Conservation (phyloP, 2,888 invertebrate species). For the Morinoia aosen region DNA sequence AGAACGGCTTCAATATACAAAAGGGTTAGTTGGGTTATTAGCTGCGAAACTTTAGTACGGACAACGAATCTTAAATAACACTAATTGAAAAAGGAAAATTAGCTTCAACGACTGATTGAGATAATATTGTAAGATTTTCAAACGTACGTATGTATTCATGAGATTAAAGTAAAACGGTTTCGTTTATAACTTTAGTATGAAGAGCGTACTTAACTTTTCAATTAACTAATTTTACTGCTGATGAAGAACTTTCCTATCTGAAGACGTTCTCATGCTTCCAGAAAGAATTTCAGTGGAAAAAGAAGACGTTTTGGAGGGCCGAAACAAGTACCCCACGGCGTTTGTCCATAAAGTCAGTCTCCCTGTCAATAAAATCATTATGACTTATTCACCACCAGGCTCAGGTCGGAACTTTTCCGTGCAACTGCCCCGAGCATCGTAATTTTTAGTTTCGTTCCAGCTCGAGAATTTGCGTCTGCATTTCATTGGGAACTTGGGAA, state of each 20-base stretch:
- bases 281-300: not conserved
- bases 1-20: not conserved
- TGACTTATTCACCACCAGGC: conserved; percentile 33
- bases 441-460: not conserved
- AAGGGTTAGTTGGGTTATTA: not conserved
- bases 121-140: not conserved
- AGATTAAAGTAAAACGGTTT: not conserved
- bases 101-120: not conserved
- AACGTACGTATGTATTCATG: not conserved
- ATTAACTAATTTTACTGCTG: not conserved
- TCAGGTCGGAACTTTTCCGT: not conserved
- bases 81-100: not conserved
- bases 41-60: too few species aligned
- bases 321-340: not conserved
- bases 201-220: not conserved
- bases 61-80: not conserved
- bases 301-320: not conserved
- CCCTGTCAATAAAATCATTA: conserved; percentile 45
- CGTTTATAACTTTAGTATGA: not conserved
- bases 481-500: conserved; percentile 7
- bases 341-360: conserved; percentile 41
- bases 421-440: not conserved
- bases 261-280: not conserved
- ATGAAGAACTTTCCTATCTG: not conserved
- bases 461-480: conserved; percentile 13